phyloP scores from a whole-genome alignment of 2,888 invertebrate genomes.

The Rhimphoctona megacephalus region DNA sequence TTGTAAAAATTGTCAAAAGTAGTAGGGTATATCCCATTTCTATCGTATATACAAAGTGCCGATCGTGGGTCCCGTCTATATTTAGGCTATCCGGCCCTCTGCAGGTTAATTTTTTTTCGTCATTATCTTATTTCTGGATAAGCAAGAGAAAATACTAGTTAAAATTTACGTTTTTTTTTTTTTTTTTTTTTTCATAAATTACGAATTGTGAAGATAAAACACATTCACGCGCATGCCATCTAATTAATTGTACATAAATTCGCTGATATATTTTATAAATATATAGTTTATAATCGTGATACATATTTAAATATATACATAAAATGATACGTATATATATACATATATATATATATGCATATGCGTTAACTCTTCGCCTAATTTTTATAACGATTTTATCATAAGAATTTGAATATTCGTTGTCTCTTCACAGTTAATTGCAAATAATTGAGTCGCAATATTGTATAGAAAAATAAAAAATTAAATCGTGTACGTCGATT shows the following conservation, averaged over 20 bases:
- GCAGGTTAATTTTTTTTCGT: constrained; percentile 9
- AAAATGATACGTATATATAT: constrained; percentile 37
- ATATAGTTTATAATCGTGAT: constrained; percentile 64
- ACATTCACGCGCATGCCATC: constrained; percentile 66
- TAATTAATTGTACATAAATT: constrained; percentile 61
- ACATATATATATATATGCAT: background rate
- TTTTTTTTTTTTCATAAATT: constrained; percentile 17
- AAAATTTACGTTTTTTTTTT: constrained; percentile 33
- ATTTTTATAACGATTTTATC: constrained; percentile 55
- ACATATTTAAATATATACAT: constrained; percentile 45
- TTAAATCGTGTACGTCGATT: background rate
- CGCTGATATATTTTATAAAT: constrained; percentile 61
- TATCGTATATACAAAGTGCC: too few species aligned
- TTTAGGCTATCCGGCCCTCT: too few species aligned
- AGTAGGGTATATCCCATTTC: too few species aligned
- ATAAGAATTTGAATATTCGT: constrained; percentile 36
- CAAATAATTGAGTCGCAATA: constrained; percentile 2
- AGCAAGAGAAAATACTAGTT: background rate
- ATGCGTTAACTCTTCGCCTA: constrained; percentile 33
- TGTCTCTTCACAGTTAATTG: background rate
- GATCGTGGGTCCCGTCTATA: too few species aligned
- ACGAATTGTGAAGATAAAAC: constrained; percentile 42
- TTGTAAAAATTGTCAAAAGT: too few species aligned
- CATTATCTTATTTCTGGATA: background rate
- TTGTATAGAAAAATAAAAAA: background rate